Evolutionary conservation across 2,888 invertebrate genomes (phyloP).

Genomic region (Conops quadrifasciatus): DNA sequence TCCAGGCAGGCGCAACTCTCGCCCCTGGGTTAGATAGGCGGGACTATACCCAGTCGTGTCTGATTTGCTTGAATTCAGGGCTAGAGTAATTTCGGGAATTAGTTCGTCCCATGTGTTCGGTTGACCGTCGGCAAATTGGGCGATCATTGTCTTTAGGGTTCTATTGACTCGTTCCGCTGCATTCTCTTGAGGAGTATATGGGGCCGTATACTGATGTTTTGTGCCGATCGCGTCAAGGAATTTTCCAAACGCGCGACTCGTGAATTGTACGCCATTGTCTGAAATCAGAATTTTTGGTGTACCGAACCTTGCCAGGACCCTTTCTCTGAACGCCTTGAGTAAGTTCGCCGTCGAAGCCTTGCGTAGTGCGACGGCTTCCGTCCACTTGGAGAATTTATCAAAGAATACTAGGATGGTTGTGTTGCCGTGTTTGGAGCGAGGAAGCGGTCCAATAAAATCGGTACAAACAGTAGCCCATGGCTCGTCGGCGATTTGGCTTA

Average conservation of each 20-base stretch:
- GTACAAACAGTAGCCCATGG: neutral
- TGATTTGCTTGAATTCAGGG: neutral
- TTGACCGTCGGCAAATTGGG: neutral
- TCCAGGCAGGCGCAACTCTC: neutral
- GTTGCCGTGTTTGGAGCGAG: constrained; percentile 11
- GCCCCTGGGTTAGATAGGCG: neutral
- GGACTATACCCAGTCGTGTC: neutral
- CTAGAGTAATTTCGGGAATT: neutral
- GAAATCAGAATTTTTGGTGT: neutral
- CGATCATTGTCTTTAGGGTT: neutral
- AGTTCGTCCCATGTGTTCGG: neutral
- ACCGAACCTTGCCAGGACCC: neutral
- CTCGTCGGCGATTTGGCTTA: neutral
- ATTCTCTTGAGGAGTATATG: constrained; percentile 22
- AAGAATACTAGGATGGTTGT: constrained; percentile 9
- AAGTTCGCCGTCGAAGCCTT: neutral
- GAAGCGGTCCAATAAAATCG: constrained; percentile 17
- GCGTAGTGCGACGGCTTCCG: neutral
- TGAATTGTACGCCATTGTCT: neutral
- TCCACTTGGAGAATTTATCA: constrained; percentile 2
- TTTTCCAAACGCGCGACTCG: neutral
- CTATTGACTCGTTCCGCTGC: constrained; percentile 11
- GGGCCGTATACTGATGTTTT: constrained; percentile 8
- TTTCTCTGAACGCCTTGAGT: neutral
- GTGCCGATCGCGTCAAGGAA: neutral